Conservation (phyloP, 1,140 invertebrate species). For the Anastatus disparis region DNA sequence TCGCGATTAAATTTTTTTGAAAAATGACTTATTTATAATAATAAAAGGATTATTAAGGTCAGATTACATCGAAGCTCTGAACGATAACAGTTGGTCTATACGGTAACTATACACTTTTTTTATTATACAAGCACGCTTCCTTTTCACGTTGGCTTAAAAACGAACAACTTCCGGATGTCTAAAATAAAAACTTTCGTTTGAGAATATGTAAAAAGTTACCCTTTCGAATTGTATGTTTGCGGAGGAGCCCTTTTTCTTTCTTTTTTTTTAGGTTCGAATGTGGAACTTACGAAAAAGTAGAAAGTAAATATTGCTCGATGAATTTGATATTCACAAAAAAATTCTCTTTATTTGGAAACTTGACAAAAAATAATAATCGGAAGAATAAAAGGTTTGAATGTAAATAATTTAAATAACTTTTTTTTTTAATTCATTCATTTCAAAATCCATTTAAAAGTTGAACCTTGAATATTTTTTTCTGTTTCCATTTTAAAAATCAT, state of each 20-base stretch:
- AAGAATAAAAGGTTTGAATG: no score
- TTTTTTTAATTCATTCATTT: no score
- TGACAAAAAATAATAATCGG: no score
- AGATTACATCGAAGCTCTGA: not conserved
- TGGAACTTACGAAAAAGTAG: no score
- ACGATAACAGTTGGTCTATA: not conserved
- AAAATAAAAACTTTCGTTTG: constrained; percentile 24
- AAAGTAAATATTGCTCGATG: not conserved
- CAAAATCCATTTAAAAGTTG: no score
- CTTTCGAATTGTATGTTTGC: not conserved
- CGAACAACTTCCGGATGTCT: constrained; percentile 3
- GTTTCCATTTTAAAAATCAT: no score
- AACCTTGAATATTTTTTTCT: no score
- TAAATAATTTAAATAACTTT: no score
- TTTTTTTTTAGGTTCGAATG: no score
- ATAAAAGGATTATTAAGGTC: not conserved
- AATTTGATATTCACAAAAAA: not conserved
- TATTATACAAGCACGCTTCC: not conserved
- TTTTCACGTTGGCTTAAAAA: constrained; percentile 7
- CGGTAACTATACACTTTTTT: no score
- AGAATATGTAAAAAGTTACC: constrained; percentile 1
- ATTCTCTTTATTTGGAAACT: no score
- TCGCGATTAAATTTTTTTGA: no score
- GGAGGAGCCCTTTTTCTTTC: not conserved
- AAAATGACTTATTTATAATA: not conserved